Evolutionary conservation across 2,888 invertebrate species (phyloP).

Genomic region (Dexiosoma caninum): DNA sequence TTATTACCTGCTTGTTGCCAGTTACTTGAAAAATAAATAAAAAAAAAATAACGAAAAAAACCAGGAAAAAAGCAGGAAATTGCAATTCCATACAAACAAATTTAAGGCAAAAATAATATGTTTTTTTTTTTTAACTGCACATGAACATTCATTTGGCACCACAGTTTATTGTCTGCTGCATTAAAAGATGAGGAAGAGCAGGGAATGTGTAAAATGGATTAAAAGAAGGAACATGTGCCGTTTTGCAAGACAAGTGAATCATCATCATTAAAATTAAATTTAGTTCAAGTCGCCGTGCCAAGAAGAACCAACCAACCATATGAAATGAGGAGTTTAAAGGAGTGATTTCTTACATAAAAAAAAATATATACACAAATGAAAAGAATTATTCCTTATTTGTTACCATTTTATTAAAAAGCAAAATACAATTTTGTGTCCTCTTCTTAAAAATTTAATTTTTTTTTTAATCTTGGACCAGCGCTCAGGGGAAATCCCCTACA

Average conservation of each 20-base stretch:
- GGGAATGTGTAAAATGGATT: not conserved
- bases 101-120: not conserved
- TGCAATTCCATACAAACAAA: not conserved
- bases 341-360: not conserved
- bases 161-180: slow-evolving; percentile 10
- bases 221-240: slow-evolving; percentile 29
- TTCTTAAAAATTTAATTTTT: too few relatives aligned
- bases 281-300: not conserved
- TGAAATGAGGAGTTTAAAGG: not conserved
- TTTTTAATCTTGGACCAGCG: too few relatives aligned
- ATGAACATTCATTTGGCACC: slow-evolving; percentile 31
- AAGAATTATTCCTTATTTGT: too few relatives aligned
- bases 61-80: not conserved
- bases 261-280: slow-evolving; percentile 20
- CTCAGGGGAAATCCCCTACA: too few relatives aligned
- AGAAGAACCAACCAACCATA: slow-evolving; percentile 19
- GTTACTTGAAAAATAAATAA: not conserved
- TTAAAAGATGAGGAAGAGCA: not conserved
- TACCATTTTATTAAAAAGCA: too few relatives aligned
- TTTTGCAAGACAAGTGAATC: slow-evolving; percentile 29
- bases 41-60: not conserved
- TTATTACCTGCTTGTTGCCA: slow-evolving; percentile 24
- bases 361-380: too few relatives aligned
- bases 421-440: too few relatives aligned
- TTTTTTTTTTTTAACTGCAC: slow-evolving; percentile 6